Percentiles rank a stretch among this genome's conserved stretches.
phyloP scores from a whole-genome alignment of 2,113 vertebrate species.

The Numenius arquata region DNA sequence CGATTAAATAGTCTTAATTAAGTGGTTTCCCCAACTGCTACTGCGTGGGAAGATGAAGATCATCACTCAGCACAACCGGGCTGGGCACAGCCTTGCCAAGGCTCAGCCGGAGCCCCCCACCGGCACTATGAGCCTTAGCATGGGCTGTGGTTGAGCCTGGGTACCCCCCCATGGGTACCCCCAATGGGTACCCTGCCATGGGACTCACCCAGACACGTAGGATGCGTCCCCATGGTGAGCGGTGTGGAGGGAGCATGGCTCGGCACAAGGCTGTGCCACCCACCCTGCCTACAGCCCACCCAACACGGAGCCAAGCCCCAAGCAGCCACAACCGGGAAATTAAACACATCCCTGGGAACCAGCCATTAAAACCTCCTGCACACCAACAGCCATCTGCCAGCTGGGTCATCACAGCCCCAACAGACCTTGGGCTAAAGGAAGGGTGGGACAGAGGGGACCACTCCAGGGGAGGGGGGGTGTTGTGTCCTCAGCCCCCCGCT shows the following conservation, averaged over 20 bases:
- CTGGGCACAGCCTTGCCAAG: not conserved
- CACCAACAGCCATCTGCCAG: not conserved
- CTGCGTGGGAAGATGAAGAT: not conserved
- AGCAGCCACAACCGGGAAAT: not conserved
- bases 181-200: not conserved
- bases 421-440: not conserved
- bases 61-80: not conserved
- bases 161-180: not conserved
- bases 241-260: not conserved
- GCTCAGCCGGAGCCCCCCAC: not conserved
- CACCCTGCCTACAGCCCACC: not conserved
- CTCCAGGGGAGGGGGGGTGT: rapidly evolving
- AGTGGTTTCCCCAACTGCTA: not conserved
- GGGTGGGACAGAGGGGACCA: not conserved
- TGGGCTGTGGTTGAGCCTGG: too few relatives aligned
- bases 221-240: rapidly evolving
- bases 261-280: not conserved
- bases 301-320: rapidly evolving
- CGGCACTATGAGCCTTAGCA: rapidly evolving
- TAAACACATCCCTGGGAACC: rapidly evolving
- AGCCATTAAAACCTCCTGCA: not conserved
- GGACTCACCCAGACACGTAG: not conserved
- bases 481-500: not conserved
- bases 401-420: not conserved
- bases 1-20: not conserved